Percentiles rank a stretch among this genome's conserved stretches.
Conservation (phyloP, 1,140 invertebrate species). For the Rhynchophorus ferrugineus region DNA sequence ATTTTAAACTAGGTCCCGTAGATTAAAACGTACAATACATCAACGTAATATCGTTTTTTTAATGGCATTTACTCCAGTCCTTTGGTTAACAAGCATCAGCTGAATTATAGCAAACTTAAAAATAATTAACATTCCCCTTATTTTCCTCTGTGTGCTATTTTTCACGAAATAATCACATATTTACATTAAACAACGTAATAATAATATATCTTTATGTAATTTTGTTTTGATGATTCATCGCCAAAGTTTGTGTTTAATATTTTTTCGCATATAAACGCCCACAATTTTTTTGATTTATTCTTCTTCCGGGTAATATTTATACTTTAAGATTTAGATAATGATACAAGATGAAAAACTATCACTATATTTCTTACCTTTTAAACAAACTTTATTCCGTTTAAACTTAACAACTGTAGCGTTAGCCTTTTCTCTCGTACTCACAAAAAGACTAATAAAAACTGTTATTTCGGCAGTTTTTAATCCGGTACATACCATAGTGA, state of each 20-base stretch:
- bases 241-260: background rate
- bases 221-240: slow-evolving; percentile 2
- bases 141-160: background rate
- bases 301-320: too few relatives aligned
- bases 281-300: too few relatives aligned
- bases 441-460: slow-evolving; percentile 66
- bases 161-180: slow-evolving; percentile 1
- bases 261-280: too few relatives aligned
- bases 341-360: too few relatives aligned
- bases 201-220: slow-evolving; percentile 1
- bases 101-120: background rate
- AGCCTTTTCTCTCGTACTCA: slow-evolving; percentile 56
- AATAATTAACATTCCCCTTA: background rate
- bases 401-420: slow-evolving; percentile 71
- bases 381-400: slow-evolving; percentile 79
- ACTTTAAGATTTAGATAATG: too few relatives aligned
- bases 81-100: too few relatives aligned
- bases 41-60: too few relatives aligned
- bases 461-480: slow-evolving; percentile 66
- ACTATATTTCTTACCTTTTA: slow-evolving; percentile 60
- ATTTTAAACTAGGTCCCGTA: background rate
- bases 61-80: too few relatives aligned
- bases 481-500: slow-evolving; percentile 72
- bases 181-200: slow-evolving; percentile 2
- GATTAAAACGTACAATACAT: too few relatives aligned